Percentiles rank a stretch among this genome's conserved stretches.
These are phyloP conservation scores for Holothuria glaberrima DNA, from an alignment of 35 echinoderm and acorn worm genomes.

Conservation along the genomic window DNA sequence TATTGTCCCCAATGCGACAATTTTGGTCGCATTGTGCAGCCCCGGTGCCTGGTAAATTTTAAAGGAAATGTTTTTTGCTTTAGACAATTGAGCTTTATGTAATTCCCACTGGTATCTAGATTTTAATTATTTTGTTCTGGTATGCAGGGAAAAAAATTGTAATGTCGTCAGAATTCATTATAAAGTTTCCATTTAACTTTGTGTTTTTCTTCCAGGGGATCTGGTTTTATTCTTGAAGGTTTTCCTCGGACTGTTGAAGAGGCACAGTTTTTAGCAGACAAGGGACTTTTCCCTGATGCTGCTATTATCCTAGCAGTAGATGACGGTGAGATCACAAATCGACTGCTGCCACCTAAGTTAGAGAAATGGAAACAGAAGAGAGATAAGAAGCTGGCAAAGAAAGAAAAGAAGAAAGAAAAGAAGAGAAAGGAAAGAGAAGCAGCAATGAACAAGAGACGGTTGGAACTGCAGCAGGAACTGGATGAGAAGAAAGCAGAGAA, in stretches of 20 bases:
- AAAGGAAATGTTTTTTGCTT: no score
- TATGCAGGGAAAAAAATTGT: no score
- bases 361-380: constrained; percentile 92
- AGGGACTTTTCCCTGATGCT: constrained; percentile 86
- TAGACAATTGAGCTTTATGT: no score
- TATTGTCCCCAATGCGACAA: no score
- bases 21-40: no score
- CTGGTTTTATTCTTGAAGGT: constrained; percentile 92
- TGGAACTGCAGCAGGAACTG: constrained; percentile 85
- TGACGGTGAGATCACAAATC: constrained; percentile 80
- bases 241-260: constrained; percentile 94
- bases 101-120: no score
- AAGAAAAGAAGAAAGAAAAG: constrained; percentile 79
- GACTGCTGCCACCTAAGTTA: constrained; percentile 92
- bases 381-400: constrained; percentile 75
- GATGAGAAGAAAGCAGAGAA: constrained; percentile 88
- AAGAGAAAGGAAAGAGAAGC: constrained; percentile 88
- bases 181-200: background rate
- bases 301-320: constrained; percentile 81
- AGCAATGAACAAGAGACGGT: constrained; percentile 82
- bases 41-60: no score
- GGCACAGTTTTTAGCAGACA: constrained; percentile 87
- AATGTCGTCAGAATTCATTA: background rate
- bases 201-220: constrained; percentile 50
- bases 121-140: no score